Conservation (phyloP, 2,113 vertebrate species). For the Lynx canadensis region DNA sequence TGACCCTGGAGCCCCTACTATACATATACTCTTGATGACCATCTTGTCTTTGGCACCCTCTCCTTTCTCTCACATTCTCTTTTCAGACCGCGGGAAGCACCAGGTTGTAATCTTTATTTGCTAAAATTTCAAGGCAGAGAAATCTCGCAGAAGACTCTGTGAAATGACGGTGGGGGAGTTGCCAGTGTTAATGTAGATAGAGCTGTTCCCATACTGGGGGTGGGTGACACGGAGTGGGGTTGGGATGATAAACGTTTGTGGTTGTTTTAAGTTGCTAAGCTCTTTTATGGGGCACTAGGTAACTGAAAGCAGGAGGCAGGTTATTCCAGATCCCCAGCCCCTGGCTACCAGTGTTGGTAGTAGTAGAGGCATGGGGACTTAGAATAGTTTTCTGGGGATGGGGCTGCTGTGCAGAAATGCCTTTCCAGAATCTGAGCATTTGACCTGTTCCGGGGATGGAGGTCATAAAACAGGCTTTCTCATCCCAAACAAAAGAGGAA, state of each 20-base stretch:
- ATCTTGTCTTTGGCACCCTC: background rate
- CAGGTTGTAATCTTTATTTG: constrained; percentile 36
- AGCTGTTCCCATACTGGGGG: constrained; percentile 80
- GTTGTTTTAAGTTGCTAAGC: background rate
- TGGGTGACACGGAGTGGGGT: background rate
- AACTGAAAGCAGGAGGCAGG: constrained; percentile 94
- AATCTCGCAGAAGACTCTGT: constrained; percentile 60
- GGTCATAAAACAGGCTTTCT: constrained; percentile 87
- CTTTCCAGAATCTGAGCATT: constrained; percentile 85
- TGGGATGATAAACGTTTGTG: background rate
- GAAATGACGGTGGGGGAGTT: constrained; percentile 74
- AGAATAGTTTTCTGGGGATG: constrained; percentile 90
- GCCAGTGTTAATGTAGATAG: constrained; percentile 74
- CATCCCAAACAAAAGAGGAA: constrained; percentile 85
- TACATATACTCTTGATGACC: background rate
- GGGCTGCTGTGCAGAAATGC: constrained; percentile 85
- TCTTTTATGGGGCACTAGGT: background rate
- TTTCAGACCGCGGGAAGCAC: constrained; percentile 48
- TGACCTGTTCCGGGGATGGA: constrained; percentile 87
- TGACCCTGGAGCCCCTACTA: background rate
- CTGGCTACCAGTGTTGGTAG: constrained; percentile 90
- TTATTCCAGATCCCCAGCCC: constrained; percentile 92
- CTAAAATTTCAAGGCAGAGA: constrained; percentile 38
- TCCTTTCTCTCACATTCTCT: background rate
- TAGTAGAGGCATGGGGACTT: constrained; percentile 92